phyloP scores from a whole-genome alignment of 1,140 invertebrate species.

The Muscidifurax raptorellus region DNA sequence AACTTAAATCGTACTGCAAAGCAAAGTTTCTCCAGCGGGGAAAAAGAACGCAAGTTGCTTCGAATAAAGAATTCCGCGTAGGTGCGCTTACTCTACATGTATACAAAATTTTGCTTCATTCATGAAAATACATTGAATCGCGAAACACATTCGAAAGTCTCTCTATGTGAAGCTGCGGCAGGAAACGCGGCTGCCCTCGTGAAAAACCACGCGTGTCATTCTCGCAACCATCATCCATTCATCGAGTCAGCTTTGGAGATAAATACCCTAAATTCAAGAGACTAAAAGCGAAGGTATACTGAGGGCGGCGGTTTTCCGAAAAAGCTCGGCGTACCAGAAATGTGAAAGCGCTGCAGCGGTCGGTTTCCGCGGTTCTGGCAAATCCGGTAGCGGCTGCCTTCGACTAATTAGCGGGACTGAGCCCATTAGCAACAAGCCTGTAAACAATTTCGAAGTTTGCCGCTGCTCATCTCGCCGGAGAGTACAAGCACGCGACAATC shows the following conservation, averaged over 20 bases:
- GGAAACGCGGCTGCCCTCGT: no score
- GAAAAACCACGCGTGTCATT: neutral
- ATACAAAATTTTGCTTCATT: no score
- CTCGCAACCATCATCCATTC: neutral
- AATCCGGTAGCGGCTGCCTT: neutral
- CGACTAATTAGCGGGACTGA: neutral
- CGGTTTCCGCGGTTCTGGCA: neutral
- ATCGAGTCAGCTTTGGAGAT: neutral
- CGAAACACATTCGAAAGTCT: no score
- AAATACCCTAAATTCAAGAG: neutral
- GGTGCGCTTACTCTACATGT: no score
- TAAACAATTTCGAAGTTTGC: neutral
- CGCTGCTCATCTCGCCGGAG: neutral
- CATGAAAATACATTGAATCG: no score
- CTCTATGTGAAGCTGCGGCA: no score
- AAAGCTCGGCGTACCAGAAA: neutral
- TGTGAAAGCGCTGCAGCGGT: neutral
- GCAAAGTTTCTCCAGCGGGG: no score
- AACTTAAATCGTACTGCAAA: neutral
- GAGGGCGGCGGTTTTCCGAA: neutral
- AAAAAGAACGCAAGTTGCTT: no score
- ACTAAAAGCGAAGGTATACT: neutral
- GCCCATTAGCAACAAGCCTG: no score
- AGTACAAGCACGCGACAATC: neutral
- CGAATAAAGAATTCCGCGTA: no score